Conservation (phyloP, 1,140 invertebrate species). For the Archivesica marissinica region DNA sequence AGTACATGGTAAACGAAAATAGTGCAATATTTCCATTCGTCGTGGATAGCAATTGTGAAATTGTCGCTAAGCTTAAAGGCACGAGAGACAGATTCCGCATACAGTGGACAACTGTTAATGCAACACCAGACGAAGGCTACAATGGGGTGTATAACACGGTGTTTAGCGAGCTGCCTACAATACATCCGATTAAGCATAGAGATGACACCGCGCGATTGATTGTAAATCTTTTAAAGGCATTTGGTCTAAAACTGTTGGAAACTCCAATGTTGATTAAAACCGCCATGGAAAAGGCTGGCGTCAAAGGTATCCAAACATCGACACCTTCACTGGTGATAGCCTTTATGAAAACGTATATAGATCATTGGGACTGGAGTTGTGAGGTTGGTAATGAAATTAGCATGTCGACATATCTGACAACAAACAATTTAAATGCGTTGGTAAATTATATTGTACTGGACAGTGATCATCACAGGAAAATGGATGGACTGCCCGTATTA, state of each 20-base stretch:
- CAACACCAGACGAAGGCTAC: background rate
- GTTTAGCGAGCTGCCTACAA: background rate
- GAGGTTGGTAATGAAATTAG: background rate
- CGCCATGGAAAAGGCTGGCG: slow-evolving; percentile 21
- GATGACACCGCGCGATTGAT: background rate
- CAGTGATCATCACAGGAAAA: background rate
- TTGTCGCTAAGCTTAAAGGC: no score
- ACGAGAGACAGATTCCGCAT: background rate
- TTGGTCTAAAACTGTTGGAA: slow-evolving; percentile 61
- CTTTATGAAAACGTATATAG: slow-evolving; percentile 46
- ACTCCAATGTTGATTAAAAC: slow-evolving; percentile 20
- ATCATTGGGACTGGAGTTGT: slow-evolving; percentile 11
- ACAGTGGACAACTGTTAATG: background rate
- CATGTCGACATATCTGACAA: slow-evolving; percentile 2
- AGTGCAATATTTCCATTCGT: slow-evolving; percentile 1
- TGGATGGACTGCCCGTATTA: background rate
- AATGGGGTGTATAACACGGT: background rate
- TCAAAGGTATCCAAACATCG: slow-evolving; percentile 12
- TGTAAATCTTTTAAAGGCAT: slow-evolving; percentile 18
- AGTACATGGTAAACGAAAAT: background rate
- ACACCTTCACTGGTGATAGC: slow-evolving; percentile 24
- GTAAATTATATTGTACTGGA: background rate
- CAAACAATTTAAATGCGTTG: background rate
- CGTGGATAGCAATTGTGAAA: background rate
- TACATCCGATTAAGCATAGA: background rate